These are phyloP conservation scores for Synergus laeviventris DNA, from an alignment of 2,888 invertebrate species.

Conservation along the genomic window DNA sequence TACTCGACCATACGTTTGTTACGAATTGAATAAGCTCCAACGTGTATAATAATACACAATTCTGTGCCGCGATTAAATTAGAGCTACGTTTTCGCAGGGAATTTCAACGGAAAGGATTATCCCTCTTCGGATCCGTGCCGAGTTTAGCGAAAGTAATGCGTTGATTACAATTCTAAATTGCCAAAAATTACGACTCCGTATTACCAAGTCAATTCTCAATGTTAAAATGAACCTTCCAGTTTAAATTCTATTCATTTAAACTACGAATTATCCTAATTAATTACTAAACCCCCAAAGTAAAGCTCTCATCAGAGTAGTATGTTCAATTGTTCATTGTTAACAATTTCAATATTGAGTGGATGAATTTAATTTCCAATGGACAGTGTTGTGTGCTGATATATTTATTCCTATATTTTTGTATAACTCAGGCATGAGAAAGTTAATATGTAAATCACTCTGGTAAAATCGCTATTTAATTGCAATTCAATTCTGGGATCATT, in stretches of 20 bases:
- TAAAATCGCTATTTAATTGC: no score
- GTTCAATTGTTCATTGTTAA: neutral
- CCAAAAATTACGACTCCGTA: slow-evolving; percentile 35
- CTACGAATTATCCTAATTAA: slow-evolving; percentile 21
- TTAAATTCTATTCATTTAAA: slow-evolving; percentile 30
- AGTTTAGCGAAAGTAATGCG: slow-evolving; percentile 30
- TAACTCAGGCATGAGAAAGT: no score
- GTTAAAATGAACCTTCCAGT: slow-evolving; percentile 2
- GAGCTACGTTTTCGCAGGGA: slow-evolving; percentile 38
- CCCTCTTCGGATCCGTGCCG: slow-evolving; percentile 25
- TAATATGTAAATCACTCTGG: no score
- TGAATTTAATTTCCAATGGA: slow-evolving; percentile 21
- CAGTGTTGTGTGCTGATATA: neutral
- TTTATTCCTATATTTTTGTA: no score
- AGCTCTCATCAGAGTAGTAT: neutral
- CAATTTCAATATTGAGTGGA: slow-evolving; percentile 27
- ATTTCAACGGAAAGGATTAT: slow-evolving; percentile 43
- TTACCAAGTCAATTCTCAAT: slow-evolving; percentile 40
- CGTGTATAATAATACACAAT: slow-evolving; percentile 31
- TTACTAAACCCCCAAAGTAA: slow-evolving; percentile 21
- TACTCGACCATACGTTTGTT: slow-evolving; percentile 34
- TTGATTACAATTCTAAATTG: slow-evolving; percentile 36
- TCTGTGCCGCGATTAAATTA: slow-evolving; percentile 8
- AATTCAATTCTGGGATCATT: neutral
- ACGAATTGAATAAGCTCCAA: slow-evolving; percentile 50